Base-by-base conservation (phyloP, 2,888 invertebrate genomes). In the Perizoma affinitatum region DNA sequence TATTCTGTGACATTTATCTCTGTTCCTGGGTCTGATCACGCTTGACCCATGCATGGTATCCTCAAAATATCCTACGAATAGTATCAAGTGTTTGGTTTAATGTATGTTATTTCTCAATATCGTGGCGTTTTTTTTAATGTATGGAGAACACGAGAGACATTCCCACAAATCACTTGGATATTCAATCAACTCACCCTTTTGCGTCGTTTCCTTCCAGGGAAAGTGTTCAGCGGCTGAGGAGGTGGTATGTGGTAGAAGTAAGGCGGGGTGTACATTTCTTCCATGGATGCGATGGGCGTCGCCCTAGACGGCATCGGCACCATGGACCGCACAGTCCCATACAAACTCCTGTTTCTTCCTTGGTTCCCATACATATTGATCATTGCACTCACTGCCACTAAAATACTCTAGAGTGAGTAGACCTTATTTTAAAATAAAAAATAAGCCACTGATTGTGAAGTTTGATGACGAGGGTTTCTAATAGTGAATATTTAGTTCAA, bases 171-270 rank as follows among this genome's bases (percentile, higher is more conserved):
- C 1, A 22, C 22, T 22, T 22, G 22, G 3, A 22, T 22, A 22
- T 38, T 38, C 38, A 10, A 47, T 7, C 4, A 50, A 68, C 74
- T 70, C 80, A 92, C 92, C 86, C 84, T 77, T 82, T 91, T 92
- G 46, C 89, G 84, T 70, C 87, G 86, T 61, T 91, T 91, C 61
- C 91, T 88, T 66, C 88, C 89, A 83, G 92, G 92, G 73, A 85
- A 91, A 8, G 92, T 92, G 74, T 88, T 90, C 55, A 89, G 67
- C 8, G 88, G 81, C 67, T 87, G 88, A 46, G 84, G 87, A 5
- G 90, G 90, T 61, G 90, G 90, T 51, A 90, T 80, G 67, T 91
- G 92, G 76, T 88, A 91, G 74, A 91, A 89, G 70, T 90, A 91
- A 7, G 90, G 88, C 45, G 90, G 86, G 1, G 82, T 80, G 66